Conservation (phyloP, 30 jellyfish, hydroid and myxozoan species). For the Phacellophora camtschatica region DNA sequence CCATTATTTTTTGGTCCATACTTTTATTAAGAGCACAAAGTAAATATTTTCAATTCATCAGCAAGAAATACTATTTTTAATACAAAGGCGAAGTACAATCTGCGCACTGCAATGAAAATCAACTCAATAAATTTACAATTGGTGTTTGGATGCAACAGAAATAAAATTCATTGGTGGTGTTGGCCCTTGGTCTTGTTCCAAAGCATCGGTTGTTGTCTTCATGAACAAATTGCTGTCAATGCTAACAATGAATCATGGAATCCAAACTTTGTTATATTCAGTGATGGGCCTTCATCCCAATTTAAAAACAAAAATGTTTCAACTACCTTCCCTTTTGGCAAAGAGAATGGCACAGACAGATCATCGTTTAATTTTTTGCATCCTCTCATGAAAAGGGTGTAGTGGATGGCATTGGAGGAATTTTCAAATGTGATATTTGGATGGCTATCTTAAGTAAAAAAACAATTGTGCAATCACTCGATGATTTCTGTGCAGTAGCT, state of each 20-base stretch:
- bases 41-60: no score
- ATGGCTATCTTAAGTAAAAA: conserved; percentile 15
- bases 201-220: conserved; percentile 22
- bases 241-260: not conserved
- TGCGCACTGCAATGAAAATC: no score
- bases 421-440: conserved; percentile 25
- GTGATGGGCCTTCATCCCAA: conserved; percentile 19
- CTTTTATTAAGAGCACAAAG: no score
- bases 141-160: conserved; percentile 48
- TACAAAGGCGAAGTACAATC: no score
- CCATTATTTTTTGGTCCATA: no score
- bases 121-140: not conserved
- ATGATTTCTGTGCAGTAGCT: conserved; percentile 45
- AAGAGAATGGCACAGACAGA: not conserved
- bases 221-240: conserved; percentile 6
- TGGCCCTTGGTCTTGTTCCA: conserved; percentile 25
- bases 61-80: no score
- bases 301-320: conserved; percentile 8
- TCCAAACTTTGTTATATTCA: not conserved
- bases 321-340: no score
- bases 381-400: conserved; percentile 48
- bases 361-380: conserved; percentile 31
- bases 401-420: conserved; percentile 52
- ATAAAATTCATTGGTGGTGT: not conserved
- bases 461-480: not conserved